Conservation (phyloP, 2,797 vertebrate genomes). For the Catharus ustulatus region DNA sequence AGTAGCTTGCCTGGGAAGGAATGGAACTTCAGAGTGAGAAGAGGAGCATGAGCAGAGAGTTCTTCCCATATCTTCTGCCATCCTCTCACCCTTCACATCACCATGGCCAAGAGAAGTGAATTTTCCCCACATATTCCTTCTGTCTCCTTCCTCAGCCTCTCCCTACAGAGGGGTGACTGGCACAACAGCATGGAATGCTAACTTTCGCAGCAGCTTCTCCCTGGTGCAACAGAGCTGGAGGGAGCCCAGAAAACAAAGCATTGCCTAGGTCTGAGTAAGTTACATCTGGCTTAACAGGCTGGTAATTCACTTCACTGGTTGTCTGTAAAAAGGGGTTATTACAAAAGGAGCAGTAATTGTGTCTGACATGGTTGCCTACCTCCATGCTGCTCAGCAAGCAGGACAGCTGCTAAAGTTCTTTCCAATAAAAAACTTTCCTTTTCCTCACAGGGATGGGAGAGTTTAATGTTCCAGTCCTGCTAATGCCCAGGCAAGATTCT, state of each 20-base stretch:
- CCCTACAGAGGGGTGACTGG: neutral
- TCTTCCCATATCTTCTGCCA: rapidly evolving
- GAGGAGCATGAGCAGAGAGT: neutral
- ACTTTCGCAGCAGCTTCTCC: neutral
- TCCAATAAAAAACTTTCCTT: neutral
- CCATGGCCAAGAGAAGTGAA: rapidly evolving
- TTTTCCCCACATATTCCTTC: neutral
- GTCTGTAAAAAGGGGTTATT: neutral
- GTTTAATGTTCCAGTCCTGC: neutral
- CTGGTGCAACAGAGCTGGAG: neutral
- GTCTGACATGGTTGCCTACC: neutral
- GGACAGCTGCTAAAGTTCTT: constrained; percentile 37
- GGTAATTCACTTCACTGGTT: neutral
- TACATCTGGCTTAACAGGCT: neutral
- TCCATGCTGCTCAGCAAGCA: neutral
- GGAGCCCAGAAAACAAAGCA: neutral
- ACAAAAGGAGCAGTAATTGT: constrained; percentile 3
- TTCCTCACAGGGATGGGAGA: neutral
- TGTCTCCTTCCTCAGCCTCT: neutral
- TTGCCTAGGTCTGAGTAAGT: neutral
- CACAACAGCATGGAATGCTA: neutral
- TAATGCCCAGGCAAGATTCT: neutral
- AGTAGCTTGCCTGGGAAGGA: constrained; percentile 7
- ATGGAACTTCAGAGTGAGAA: neutral
- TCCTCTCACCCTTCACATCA: neutral